Conservation (phyloP, 1,140 invertebrate species). For the Eciton burchellii region DNA sequence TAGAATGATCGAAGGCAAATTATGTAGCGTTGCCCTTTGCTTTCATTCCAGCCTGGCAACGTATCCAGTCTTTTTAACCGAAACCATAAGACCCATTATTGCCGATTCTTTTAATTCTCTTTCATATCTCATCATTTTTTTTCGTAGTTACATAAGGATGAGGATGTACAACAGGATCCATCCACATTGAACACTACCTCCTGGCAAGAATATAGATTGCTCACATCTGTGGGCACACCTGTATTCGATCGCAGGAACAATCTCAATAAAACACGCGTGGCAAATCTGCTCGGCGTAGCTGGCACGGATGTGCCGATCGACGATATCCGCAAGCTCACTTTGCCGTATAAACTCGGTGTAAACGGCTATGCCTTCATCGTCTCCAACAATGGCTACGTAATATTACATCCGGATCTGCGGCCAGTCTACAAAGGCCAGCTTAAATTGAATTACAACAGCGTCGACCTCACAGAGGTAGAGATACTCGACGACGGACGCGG, state of each 20-base stretch:
- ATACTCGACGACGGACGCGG: conserved; percentile 90
- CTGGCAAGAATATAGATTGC: conserved; percentile 86
- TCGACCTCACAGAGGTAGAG: conserved; percentile 98
- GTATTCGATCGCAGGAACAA: conserved; percentile 91
- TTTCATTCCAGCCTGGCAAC: neutral
- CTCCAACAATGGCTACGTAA: conserved; percentile 97
- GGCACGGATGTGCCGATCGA: conserved; percentile 97
- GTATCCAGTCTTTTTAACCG: neutral
- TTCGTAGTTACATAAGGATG: conserved; percentile 68
- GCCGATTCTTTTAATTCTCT: conserved; percentile 35
- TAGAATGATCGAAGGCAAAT: conserved; percentile 17
- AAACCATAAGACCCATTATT: conserved; percentile 14
- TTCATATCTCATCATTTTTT: conserved; percentile 23
- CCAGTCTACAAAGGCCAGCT: conserved; percentile 90
- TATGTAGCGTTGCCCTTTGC: conserved; percentile 31
- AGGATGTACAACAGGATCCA: conserved; percentile 71
- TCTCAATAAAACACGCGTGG: conserved; percentile 87
- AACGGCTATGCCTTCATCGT: conserved; percentile 98
- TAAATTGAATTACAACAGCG: conserved; percentile 97
- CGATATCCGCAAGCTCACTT: conserved; percentile 94
- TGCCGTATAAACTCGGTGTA: conserved; percentile 96
- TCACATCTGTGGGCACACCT: conserved; percentile 94
- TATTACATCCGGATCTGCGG: conserved; percentile 92
- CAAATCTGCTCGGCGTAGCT: conserved; percentile 95
- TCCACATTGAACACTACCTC: conserved; percentile 68